Percentiles rank a stretch among this genome's conserved stretches.
Conservation (phyloP, 1,140 invertebrate species). For the Carcinoscorpius rotundicauda region DNA sequence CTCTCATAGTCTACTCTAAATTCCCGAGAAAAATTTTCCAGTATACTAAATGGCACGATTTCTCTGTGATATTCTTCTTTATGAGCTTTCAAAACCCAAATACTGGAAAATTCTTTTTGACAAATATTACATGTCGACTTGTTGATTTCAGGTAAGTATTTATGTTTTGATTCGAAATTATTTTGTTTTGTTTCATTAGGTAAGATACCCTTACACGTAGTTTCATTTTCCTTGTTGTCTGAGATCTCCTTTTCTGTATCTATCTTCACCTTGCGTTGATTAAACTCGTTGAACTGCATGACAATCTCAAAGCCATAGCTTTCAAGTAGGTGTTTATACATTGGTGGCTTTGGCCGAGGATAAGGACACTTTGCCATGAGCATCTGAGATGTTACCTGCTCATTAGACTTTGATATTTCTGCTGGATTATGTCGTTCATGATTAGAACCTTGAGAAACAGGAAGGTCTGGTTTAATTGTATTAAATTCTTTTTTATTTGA, state of each 20-base stretch:
- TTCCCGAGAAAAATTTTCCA: conserved; percentile 83
- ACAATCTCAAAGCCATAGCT: conserved; percentile 90
- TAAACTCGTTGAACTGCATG: conserved; percentile 91
- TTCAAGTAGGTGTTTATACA: conserved; percentile 77
- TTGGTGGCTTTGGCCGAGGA: conserved; percentile 20
- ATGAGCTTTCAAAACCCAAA: conserved; percentile 90
- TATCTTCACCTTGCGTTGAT: conserved; percentile 43
- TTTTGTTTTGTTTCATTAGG: conserved; percentile 14
- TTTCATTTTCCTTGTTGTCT: neutral
- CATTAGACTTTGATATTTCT: too few species aligned
- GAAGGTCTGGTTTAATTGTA: too few species aligned
- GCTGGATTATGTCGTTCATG: too few species aligned
- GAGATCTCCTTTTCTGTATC: conserved; percentile 23
- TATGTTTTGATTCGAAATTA: neutral
- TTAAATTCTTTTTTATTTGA: conserved; percentile 1
- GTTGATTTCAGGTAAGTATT: conserved; percentile 47
- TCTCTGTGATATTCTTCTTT: conserved; percentile 89
- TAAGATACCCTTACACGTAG: too few species aligned
- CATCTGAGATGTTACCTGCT: conserved; percentile 4
- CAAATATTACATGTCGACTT: conserved; percentile 75
- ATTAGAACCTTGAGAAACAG: too few species aligned
- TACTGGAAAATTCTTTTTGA: conserved; percentile 85
- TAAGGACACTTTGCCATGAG: conserved; percentile 13
- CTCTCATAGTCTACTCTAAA: conserved; percentile 75
- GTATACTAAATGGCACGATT: conserved; percentile 70